Evolutionary conservation across 2,888 invertebrate genomes (phyloP), one percentile per base, ranked within the genome.

Genomic region (Timandra comae): DNA sequence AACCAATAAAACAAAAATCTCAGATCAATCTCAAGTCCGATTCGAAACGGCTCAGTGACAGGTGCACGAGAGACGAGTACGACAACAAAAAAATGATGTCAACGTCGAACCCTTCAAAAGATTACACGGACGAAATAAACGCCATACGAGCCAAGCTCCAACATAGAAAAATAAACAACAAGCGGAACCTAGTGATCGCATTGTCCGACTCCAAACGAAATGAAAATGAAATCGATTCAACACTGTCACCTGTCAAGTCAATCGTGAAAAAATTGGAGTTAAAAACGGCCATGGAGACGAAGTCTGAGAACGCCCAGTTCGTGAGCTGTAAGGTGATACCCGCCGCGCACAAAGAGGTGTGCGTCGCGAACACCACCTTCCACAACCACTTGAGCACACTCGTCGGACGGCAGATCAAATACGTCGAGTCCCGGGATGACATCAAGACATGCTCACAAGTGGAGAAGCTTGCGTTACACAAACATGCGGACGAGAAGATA

Each of bases 311-410:
- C 29, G 59, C 76, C 27, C 72, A 69, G 42, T 85, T 81, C 46
- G 49, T 79, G 29, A 86, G 63, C 52, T 85, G 85, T 61, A 86
- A 82, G 57, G 68, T 86, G 21, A 82, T 86, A 46, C 79, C 82
- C n/a, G 68, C 79, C 19, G 73, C 80, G 27, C 82, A 84, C 49
- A 85, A 85, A 55, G 80, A 82, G 41, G 38, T 84, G 28, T 85
- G 85, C 57, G 79, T 86, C 19, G 84, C 85, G 6, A 86, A 79
- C 52, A 81, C 82, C 3, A 81, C 77, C 33, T 81, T 81, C 55
- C 85, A 86, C 46, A 86, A 82, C 51, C 79, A 81, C 56, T 71
- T 84, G 75, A 84, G 78, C 76, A 82, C 80, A 76, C 82, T 86
- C 66, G 82, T 84, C 35, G 82, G 85, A 54, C 79, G 84, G 27